These are phyloP conservation scores for Helicoverpa assulta DNA, from an alignment of 2,888 invertebrate species.

Conservation along the genomic window DNA sequence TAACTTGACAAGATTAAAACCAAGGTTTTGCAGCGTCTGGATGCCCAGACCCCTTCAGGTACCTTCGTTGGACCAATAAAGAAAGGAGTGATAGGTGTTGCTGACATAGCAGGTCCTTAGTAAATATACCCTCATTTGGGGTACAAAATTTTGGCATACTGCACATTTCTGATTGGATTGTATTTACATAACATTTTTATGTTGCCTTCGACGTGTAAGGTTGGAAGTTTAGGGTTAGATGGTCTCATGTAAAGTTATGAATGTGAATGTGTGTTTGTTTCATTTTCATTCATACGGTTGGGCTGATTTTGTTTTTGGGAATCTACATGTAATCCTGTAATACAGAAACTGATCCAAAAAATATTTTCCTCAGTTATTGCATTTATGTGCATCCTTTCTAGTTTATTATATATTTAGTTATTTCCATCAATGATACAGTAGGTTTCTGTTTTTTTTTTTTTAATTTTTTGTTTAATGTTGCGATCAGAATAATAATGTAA, in stretches of 20 bases:
- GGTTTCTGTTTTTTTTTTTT: too few species aligned
- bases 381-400: too few species aligned
- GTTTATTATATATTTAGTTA: too few species aligned
- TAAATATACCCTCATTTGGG: constrained; percentile 64
- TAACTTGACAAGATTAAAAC: constrained; percentile 28
- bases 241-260: too few species aligned
- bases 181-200: constrained; percentile 57
- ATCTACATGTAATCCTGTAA: too few species aligned
- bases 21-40: constrained; percentile 29
- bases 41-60: constrained; percentile 36
- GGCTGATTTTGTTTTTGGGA: too few species aligned
- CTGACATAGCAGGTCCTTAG: constrained; percentile 59
- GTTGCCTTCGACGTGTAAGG: neutral
- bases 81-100: constrained; percentile 48
- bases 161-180: constrained; percentile 50
- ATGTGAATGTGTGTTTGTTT: too few species aligned
- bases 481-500: neutral
- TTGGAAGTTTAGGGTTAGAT: constrained; percentile 1
- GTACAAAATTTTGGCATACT: constrained; percentile 48
- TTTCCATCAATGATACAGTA: too few species aligned
- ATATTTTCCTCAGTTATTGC: too few species aligned
- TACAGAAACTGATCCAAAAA: too few species aligned
- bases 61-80: constrained; percentile 56
- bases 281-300: too few species aligned
- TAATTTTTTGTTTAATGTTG: too few species aligned